Percentiles rank a stretch among this genome's conserved stretches.
Conservation (phyloP, 2,888 invertebrate species). For the Drosophila peninsularis region DNA sequence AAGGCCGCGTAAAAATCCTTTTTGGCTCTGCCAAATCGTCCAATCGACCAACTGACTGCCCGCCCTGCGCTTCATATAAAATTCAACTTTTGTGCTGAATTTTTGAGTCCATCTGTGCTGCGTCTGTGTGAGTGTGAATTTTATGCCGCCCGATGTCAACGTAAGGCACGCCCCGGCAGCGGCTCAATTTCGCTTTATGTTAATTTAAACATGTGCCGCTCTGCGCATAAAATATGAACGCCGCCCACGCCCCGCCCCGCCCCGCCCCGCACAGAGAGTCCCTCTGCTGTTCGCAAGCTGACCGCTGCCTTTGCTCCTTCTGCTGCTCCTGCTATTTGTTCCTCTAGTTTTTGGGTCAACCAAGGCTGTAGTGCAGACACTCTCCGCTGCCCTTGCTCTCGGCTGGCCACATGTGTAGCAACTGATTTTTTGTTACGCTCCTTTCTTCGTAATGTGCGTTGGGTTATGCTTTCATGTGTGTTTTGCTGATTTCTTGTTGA, state of each 20-base stretch:
- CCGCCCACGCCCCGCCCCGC: neutral
- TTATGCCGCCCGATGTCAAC: slow-evolving; percentile 73
- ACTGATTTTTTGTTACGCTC: slow-evolving; percentile 45
- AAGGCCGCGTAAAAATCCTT: slow-evolving; percentile 76
- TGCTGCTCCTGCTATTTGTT: slow-evolving; percentile 59
- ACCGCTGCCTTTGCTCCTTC: slow-evolving; percentile 23
- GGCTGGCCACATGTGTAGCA: slow-evolving; percentile 64
- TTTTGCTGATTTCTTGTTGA: slow-evolving; percentile 68
- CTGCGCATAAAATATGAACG: slow-evolving; percentile 80
- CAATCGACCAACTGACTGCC: slow-evolving; percentile 33
- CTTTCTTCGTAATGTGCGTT: slow-evolving; percentile 38
- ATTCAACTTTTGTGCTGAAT: slow-evolving; percentile 77
- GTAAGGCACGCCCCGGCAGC: slow-evolving; percentile 63
- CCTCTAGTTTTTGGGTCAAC: slow-evolving; percentile 75
- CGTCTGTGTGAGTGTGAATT: slow-evolving; percentile 48
- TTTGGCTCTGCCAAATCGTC: slow-evolving; percentile 59
- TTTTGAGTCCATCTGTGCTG: slow-evolving; percentile 65
- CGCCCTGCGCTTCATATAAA: slow-evolving; percentile 54
- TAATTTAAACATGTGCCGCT: slow-evolving; percentile 81
- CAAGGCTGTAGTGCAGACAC: slow-evolving; percentile 61
- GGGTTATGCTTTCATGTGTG: slow-evolving; percentile 48
- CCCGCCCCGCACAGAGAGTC: neutral
- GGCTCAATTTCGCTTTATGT: slow-evolving; percentile 80
- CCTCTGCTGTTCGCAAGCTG: slow-evolving; percentile 23
- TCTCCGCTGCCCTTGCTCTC: neutral